phyloP scores from a whole-genome alignment of 2,888 invertebrate genomes.

The Thymelicus acteon region DNA sequence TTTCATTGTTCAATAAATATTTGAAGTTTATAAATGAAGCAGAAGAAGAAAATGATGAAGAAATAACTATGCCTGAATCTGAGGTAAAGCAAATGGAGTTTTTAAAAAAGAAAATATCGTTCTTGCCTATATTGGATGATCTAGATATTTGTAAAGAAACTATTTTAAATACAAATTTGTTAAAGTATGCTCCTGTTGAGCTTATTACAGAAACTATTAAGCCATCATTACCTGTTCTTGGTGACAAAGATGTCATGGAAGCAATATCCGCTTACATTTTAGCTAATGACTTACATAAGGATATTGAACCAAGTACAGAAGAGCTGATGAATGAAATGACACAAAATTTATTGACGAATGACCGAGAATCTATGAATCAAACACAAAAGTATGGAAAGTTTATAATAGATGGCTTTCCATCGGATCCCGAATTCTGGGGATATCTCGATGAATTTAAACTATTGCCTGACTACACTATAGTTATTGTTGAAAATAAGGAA shows the following conservation, averaged over 20 bases:
- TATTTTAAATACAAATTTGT: conserved; percentile 48
- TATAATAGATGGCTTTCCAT: conserved; percentile 86
- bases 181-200: conserved; percentile 67
- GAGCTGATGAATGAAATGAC: conserved; percentile 73
- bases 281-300: conserved; percentile 70
- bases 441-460: conserved; percentile 69
- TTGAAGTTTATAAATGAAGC: neutral
- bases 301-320: conserved; percentile 68
- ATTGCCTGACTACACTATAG: conserved; percentile 83
- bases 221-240: conserved; percentile 70
- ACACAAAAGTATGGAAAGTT: conserved; percentile 77
- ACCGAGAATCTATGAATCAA: conserved; percentile 57
- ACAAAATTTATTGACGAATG: conserved; percentile 63
- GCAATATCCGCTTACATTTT: conserved; percentile 66
- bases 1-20: conserved; percentile 50
- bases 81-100: conserved; percentile 46
- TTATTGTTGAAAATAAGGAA: conserved; percentile 81
- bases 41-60: conserved; percentile 37
- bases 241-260: conserved; percentile 74
- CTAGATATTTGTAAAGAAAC: conserved; percentile 55
- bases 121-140: conserved; percentile 64
- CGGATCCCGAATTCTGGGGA: conserved; percentile 77
- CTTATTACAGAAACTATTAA: conserved; percentile 53
- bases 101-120: conserved; percentile 49
- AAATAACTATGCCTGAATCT: conserved; percentile 7